A percentile compares a stretch with the other conserved stretches of the same genome.
Conservation (phyloP, 2,888 invertebrate genomes). For the Vanessa cardui region DNA sequence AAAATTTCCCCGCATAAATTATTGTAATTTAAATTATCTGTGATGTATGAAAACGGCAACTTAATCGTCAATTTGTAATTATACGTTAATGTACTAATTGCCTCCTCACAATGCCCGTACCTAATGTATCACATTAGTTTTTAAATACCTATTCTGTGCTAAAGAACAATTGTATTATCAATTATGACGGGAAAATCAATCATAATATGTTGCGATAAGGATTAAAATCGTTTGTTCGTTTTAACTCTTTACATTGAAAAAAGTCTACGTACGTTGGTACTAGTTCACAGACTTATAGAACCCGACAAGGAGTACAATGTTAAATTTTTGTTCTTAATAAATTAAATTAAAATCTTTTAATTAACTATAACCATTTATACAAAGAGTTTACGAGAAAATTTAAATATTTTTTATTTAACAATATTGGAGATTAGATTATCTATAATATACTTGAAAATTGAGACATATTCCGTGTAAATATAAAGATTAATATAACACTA, state of each 20-base stretch:
- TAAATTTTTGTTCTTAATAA: too few species aligned
- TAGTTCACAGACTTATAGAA: too few species aligned
- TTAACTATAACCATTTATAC: too few species aligned
- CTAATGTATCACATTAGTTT: constrained; percentile 17
- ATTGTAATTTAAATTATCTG: constrained; percentile 14
- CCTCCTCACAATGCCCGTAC: constrained; percentile 27
- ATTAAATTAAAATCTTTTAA: too few species aligned
- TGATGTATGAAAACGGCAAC: constrained; percentile 15
- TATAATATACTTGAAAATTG: too few species aligned
- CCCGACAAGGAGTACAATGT: too few species aligned
- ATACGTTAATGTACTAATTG: constrained; percentile 30
- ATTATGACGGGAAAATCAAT: neutral
- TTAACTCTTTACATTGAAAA: neutral
- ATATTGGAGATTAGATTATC: too few species aligned
- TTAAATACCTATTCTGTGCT: neutral
- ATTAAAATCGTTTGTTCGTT: neutral
- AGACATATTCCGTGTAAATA: too few species aligned
- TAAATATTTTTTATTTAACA: too few species aligned
- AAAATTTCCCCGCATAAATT: neutral
- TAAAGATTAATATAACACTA: too few species aligned
- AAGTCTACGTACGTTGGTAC: too few species aligned
- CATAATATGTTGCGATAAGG: neutral
- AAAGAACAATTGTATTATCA: neutral
- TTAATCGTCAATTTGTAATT: constrained; percentile 25
- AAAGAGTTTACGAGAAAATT: too few species aligned